Percentiles rank a stretch among this genome's conserved stretches.
phyloP scores from a whole-genome alignment of 1,140 invertebrate genomes.

The Pseudomyrmex cubaensis region DNA sequence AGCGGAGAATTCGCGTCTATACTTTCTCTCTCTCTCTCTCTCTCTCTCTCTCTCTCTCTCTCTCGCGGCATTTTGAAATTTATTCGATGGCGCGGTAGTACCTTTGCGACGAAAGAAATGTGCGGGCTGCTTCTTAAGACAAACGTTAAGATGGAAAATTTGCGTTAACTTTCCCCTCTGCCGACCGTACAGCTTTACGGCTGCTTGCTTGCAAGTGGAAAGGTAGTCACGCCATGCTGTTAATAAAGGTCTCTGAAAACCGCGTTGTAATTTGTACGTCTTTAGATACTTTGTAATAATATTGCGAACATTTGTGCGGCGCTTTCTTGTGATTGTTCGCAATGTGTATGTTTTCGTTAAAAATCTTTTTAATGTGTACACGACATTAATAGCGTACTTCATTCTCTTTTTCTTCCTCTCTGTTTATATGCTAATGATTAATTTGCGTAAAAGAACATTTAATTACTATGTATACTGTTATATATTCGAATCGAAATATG shows the following conservation, averaged over 20 bases:
- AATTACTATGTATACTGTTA: not conserved
- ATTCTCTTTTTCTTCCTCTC: too few relatives aligned
- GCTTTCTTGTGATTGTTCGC: not conserved
- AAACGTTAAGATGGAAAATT: constrained; percentile 58
- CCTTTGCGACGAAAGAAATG: constrained; percentile 55
- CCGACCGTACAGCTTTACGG: constrained; percentile 27
- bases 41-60: not conserved
- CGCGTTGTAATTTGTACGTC: constrained; percentile 45
- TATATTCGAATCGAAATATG: not conserved
- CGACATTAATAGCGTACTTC: too few relatives aligned
- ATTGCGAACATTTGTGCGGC: constrained; percentile 6
- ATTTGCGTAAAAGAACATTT: not conserved
- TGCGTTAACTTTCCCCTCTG: constrained; percentile 33
- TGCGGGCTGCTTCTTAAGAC: constrained; percentile 42
- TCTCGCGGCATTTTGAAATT: constrained; percentile 52
- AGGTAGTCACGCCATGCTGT: constrained; percentile 36
- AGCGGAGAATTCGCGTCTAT: constrained; percentile 50
- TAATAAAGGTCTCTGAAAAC: constrained; percentile 46
- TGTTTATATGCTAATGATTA: not conserved
- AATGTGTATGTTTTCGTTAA: not conserved
- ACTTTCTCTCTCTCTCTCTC: not conserved
- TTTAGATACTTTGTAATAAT: constrained; percentile 20
- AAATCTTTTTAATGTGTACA: too few relatives aligned
- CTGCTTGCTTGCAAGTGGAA: constrained; percentile 18
- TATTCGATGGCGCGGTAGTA: constrained; percentile 57